Base-by-base conservation (phyloP, 2,888 invertebrate species). In the Augiades crinisus region DNA sequence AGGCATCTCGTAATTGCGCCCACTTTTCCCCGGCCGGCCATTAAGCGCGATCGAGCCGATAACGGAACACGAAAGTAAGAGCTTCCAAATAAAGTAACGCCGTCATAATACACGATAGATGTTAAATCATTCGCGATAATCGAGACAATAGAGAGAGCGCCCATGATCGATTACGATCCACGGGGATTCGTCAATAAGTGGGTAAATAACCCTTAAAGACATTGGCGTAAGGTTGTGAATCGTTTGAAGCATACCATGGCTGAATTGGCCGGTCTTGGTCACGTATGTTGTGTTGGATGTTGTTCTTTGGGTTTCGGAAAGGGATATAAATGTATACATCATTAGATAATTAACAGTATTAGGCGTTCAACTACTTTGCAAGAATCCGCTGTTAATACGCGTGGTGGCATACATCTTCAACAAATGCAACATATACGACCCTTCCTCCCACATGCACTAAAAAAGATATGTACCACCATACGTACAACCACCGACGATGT, bases 71-170 rank as follows among this genome's bases (percentile, higher is more conserved):
- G 54, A 77, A 78, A 79, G 72, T 75, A 76, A 78, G 75, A 76
- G 76, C 68, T 63, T 56, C 58, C 56, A 59, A 63, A 65, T 65
- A 68, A 70, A 68, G 65, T 64, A 68, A 67, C 67, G 58, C 54
- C 57, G 58, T 51, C 62, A 63, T 63, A 49, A 41, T 59, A 63
- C 71, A 66, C 62, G 62, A 67, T 70, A 68, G 68, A 69, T 72
- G 71, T 65, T 69, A 69, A 69, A 73, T 72, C 68, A 68, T 59
- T 55, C 56, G 52, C 72, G 75, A 77, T 78, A 72, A 69, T 64
- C 65, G 72, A 74, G 55, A 83, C 83, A 84, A 83, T 83, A 75
- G 84, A 76, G 79, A 80, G 81, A 81, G 82, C 65, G 66, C 53
- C 65, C 61, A 52, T 77, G 70, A 80, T 78, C 77, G 71, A 77